Evolutionary conservation across 2,113 vertebrate species (phyloP).

Genomic region (Gobius niger): DNA sequence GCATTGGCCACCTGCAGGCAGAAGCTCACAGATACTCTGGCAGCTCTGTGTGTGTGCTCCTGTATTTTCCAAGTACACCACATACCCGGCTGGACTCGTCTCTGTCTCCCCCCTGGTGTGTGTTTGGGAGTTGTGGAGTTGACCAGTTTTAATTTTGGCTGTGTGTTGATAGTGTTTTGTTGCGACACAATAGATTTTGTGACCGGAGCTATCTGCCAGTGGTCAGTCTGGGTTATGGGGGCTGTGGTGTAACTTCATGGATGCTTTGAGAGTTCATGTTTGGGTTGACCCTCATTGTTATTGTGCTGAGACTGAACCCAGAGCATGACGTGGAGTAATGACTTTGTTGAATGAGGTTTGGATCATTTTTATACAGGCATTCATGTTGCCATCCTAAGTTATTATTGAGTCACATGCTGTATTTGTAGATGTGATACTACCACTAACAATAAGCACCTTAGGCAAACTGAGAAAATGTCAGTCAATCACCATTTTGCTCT

Average conservation of each 20-base stretch:
- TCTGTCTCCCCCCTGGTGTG: not conserved
- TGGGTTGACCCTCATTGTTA: not conserved
- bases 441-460: not conserved
- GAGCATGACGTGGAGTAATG: not conserved
- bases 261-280: not conserved
- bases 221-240: not conserved
- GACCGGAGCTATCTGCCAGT: not conserved
- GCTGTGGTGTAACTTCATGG: not conserved
- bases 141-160: constrained; percentile 3
- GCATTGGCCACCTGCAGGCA: not conserved
- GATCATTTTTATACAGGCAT: not conserved
- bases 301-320: constrained; percentile 1
- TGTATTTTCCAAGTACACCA: not conserved
- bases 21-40: not conserved
- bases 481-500: too few relatives aligned
- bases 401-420: too few relatives aligned
- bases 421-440: too few relatives aligned
- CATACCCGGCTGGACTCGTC: not conserved
- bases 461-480: not conserved
- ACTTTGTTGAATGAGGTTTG: not conserved
- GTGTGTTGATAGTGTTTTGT: not conserved
- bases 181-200: not conserved
- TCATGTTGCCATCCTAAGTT: not conserved
- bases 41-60: not conserved
- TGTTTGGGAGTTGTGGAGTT: not conserved